These are phyloP conservation scores for Microchirus variegatus DNA, from an alignment of 2,797 vertebrate genomes.

Conservation along the genomic window DNA sequence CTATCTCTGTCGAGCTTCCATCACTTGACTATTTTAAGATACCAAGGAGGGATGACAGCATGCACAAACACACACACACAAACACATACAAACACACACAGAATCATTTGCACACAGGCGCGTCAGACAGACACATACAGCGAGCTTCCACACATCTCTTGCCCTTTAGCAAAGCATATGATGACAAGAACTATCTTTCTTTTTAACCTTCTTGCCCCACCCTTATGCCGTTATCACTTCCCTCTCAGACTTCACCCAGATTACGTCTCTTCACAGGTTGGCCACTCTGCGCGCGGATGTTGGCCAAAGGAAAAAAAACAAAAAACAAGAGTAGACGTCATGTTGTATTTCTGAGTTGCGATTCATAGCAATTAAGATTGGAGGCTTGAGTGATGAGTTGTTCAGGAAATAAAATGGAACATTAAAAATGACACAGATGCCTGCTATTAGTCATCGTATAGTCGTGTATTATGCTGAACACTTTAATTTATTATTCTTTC, in stretches of 20 bases:
- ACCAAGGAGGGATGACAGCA: constrained; percentile 40
- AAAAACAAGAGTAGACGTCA: constrained; percentile 48
- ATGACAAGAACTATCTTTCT: constrained; percentile 80
- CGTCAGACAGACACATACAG: constrained; percentile 25
- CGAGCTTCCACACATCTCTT: constrained; percentile 50
- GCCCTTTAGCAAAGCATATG: constrained; percentile 71
- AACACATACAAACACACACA: constrained; percentile 7
- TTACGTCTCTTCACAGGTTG: constrained; percentile 72
- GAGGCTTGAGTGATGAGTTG: constrained; percentile 52
- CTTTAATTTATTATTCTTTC: constrained; percentile 24
- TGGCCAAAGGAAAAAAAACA: constrained; percentile 39
- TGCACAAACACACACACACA: constrained; percentile 25
- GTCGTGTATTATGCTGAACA: constrained; percentile 29
- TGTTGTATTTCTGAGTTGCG: constrained; percentile 63
- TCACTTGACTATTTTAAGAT: constrained; percentile 85
- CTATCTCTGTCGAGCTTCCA: constrained; percentile 74
- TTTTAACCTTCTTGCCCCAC: constrained; percentile 82
- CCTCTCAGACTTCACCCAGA: constrained; percentile 74
- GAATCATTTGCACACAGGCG: constrained; percentile 37
- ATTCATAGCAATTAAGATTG: constrained; percentile 56
- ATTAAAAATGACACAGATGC: constrained; percentile 40
- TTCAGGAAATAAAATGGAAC: constrained; percentile 44
- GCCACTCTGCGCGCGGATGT: constrained; percentile 55
- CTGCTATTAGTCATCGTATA: constrained; percentile 43
- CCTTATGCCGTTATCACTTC: constrained; percentile 77